These are phyloP conservation scores for Cetonia aurata DNA, from an alignment of 2,888 invertebrate species.

Conservation along the genomic window DNA sequence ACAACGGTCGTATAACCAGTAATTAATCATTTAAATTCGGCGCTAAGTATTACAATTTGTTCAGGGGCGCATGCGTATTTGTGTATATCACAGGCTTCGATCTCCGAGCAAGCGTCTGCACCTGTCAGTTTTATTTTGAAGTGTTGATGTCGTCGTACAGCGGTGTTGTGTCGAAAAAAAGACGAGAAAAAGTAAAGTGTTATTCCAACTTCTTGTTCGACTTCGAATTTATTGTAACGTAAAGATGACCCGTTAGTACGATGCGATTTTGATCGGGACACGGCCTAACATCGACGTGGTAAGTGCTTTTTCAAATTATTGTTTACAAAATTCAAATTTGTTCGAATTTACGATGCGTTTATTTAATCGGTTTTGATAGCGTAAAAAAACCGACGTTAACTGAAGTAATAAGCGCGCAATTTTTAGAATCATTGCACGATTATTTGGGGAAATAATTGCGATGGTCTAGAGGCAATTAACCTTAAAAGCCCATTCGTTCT, in stretches of 20 bases:
- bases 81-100: slow-evolving; percentile 14
- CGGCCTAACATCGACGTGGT: slow-evolving; percentile 21
- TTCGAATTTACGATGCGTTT: not conserved
- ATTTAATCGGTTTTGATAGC: slow-evolving; percentile 1
- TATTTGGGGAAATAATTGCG: too few species aligned
- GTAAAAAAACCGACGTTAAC: not conserved
- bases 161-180: slow-evolving; percentile 2
- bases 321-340: slow-evolving; percentile 32
- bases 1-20: too few species aligned
- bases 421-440: not conserved
- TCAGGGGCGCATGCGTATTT: slow-evolving; percentile 24
- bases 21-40: too few species aligned
- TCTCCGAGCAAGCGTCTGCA: slow-evolving; percentile 26
- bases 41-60: too few species aligned
- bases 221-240: not conserved
- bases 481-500: too few species aligned
- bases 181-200: not conserved
- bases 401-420: not conserved
- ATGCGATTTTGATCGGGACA: not conserved
- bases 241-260: not conserved
- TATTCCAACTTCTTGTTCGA: not conserved
- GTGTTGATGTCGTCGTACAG: not conserved
- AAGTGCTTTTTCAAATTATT: not conserved
- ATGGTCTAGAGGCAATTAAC: too few species aligned
- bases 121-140: slow-evolving; percentile 49